Percentiles rank a stretch among this genome's conserved stretches.
These are phyloP conservation scores for Meghimatium bilineatum DNA, from an alignment of 2,888 invertebrate species.

Conservation along the genomic window DNA sequence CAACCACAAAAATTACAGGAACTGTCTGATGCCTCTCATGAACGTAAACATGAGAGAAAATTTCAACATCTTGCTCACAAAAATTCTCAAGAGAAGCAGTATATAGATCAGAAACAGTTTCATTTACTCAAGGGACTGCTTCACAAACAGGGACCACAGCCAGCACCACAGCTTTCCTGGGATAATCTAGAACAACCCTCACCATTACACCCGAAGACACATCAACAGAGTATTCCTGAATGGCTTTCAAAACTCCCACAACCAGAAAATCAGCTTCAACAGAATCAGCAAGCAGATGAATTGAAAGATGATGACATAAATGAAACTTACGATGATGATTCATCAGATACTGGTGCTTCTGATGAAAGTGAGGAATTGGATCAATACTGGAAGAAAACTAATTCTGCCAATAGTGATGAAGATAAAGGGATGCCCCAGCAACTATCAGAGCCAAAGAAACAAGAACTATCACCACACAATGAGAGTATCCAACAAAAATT, in stretches of 20 bases:
- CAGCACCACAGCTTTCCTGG: background rate
- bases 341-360: background rate
- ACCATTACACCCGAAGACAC: background rate
- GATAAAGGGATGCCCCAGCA: background rate
- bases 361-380: background rate
- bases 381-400: background rate
- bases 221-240: background rate
- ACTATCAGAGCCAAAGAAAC: background rate
- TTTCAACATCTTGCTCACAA: background rate
- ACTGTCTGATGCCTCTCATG: background rate
- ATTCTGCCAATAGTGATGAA: background rate
- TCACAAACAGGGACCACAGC: background rate
- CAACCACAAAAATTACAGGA: background rate
- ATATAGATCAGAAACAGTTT: background rate
- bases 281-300: background rate
- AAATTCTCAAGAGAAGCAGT: background rate
- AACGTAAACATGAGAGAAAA: background rate
- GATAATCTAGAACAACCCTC: background rate
- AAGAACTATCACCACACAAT: background rate
- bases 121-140: background rate
- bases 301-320: slow-evolving; percentile 8
- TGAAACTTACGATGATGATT: background rate
- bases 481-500: background rate
- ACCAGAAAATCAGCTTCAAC: background rate
- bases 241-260: background rate